Evolutionary conservation across 1,140 invertebrate genomes (phyloP), one percentile per base, ranked within the genome.

Genomic region (Drosophila busckii): DNA sequence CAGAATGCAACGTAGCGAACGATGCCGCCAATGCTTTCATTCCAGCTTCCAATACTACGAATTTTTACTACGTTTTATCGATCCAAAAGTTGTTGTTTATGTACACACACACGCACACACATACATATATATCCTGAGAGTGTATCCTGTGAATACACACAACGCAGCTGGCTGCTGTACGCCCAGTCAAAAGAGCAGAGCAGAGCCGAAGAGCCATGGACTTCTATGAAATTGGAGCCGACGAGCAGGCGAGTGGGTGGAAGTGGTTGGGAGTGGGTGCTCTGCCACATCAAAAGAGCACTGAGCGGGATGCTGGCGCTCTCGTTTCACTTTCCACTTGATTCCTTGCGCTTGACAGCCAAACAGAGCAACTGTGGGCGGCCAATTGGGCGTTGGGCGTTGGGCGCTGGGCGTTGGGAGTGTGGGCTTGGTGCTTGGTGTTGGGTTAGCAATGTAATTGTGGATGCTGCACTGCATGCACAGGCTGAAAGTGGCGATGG

Each of bases 1-100:
- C 44, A 10, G 34, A 28, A 41, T 64, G 54, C 55, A 59, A 53
- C 32, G 32, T 22, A 35, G 20, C 20, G 23, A 22, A 41, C 8
- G 29, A 26, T 46, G 56, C 52, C 59, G 58, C 42, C 38, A 37
- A 28, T 29, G 23, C 13, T 15, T 10, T 15, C 15, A 52, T 84
- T 84, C 80, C 78, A 84, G 80, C 65, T 84, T 84, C 80, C 80
- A 84, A 58, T 84, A 84, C 80, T 84, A 84, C 80, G 58, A 60
- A 84, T 78, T 84, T 84, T 84, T 84, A 84, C 80, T 84, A 84
- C 80, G 80, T 84, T 84, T 84, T 84, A 84, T 84, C 73, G 80
- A 84, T 84, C 82, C 63, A 15, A 12, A 29, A n/a, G n/a, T n/a
- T n/a, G n/a, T 34, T 46, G 29, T 66, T 40, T 44, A 45, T 61